Evolutionary conservation across 2,888 invertebrate genomes (phyloP), one percentile per base, ranked within the genome.

Genomic region (Allacma fusca): DNA sequence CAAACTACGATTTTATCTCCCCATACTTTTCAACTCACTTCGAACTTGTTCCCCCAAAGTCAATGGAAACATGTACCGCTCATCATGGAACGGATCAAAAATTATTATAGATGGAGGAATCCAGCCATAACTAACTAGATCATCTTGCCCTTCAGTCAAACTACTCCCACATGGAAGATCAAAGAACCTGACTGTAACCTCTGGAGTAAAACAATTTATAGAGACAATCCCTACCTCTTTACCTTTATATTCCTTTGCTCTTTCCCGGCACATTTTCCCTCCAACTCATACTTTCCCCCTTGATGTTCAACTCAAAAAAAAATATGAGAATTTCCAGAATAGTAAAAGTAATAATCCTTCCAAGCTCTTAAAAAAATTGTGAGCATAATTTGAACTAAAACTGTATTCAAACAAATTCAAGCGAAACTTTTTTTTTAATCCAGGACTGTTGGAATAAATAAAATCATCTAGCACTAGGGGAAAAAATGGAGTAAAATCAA

Each of bases 151-250:
- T 50, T 50, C 50, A 19, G 2, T n/a, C 50, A 50, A 50, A 50
- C 50, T n/a, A n/a, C 50, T 50, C 19, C 24, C 62, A 62, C 34
- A 34, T 34, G 34, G 24, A 24, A 62, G 24, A 62, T 62, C 62
- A 62, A 62, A 62, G 62, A 62, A 62, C 62, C 23, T 62, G 12
- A 12, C 26, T 12, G 19, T 7, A 34, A 34, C 62, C 12, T 62
- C 62, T 62, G 7, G 62, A 62, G 24, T 62, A 62, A 62, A 62
- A 62, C 62, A 62, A 62, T 62, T 62, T 62, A 21, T 24, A 23
- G 24, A 62, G 23, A 24, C 62, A 62, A 62, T 62, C 62, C 16
- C 24, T 62, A 2, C 24, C 24, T 62, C 69, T 69, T 69, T 23
- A 29, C 43, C 69, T 13, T 44, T 44, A 19, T 23, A 1, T 24